Evolutionary conservation across 1,140 invertebrate genomes (phyloP).

Genomic region (Temnothorax longispinosus): DNA sequence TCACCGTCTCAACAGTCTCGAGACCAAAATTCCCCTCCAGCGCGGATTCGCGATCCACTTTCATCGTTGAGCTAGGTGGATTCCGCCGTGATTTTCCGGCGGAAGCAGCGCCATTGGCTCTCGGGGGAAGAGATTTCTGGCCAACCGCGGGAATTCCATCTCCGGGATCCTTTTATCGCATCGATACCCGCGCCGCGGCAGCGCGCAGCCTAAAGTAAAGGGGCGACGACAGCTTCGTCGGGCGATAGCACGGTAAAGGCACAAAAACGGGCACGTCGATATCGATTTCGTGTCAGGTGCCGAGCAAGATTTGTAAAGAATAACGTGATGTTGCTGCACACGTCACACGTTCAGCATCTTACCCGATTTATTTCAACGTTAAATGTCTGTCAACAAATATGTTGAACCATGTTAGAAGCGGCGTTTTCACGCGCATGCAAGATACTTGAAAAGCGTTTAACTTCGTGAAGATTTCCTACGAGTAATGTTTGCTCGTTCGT

Average conservation of each 20-base stretch:
- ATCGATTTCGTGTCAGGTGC: constrained; percentile 37
- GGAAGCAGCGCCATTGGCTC: constrained; percentile 58
- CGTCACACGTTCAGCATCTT: background rate
- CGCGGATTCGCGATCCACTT: background rate
- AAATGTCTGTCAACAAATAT: constrained; percentile 18
- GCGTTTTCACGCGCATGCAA: background rate
- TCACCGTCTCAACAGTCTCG: background rate
- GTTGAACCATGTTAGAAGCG: background rate
- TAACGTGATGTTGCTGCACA: constrained; percentile 10
- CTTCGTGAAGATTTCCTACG: background rate
- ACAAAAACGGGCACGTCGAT: constrained; percentile 24
- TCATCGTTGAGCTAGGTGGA: background rate
- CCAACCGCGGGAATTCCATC: constrained; percentile 46
- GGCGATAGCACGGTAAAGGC: background rate
- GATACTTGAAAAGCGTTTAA: constrained; percentile 10
- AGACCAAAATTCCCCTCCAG: background rate
- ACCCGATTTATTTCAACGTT: constrained; percentile 21
- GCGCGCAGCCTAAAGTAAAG: constrained; percentile 17
- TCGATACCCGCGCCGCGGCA: constrained; percentile 43
- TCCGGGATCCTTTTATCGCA: constrained; percentile 52
- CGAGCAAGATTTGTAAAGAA: constrained; percentile 11
- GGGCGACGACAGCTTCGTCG: constrained; percentile 23
- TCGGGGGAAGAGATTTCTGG: constrained; percentile 55
- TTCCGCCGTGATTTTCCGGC: constrained; percentile 22
- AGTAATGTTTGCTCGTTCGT: background rate